phyloP scores from a whole-genome alignment of 2,797 vertebrate genomes.

The Chrysocyon brachyurus region DNA sequence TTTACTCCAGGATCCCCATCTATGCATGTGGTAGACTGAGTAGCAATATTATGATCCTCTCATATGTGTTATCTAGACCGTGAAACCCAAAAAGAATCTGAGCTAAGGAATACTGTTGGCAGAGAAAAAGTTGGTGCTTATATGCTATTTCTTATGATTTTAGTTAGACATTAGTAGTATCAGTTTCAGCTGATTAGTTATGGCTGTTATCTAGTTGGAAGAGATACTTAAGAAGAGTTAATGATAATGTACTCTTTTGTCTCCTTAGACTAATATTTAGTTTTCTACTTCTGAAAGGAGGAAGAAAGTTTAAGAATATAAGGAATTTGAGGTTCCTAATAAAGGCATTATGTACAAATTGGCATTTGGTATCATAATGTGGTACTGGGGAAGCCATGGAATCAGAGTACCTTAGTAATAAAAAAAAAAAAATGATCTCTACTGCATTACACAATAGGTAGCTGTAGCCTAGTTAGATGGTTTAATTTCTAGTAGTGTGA shows the following conservation, averaged over 20 bases:
- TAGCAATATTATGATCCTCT: background rate
- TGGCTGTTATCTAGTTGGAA: background rate
- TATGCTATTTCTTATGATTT: background rate
- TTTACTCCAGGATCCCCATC: background rate
- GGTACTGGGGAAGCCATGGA: background rate
- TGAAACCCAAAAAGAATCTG: background rate
- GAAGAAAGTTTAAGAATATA: constrained; percentile 13
- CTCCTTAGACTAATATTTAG: background rate
- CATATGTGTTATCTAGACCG: background rate
- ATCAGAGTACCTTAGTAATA: constrained; percentile 6
- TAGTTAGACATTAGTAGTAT: background rate
- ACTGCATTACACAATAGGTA: background rate
- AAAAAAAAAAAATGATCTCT: background rate
- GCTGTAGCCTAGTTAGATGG: background rate
- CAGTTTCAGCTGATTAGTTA: background rate
- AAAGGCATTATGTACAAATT: background rate
- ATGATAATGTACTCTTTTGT: background rate
- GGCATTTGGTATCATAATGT: background rate
- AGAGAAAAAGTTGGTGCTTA: background rate
- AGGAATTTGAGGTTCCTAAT: constrained; percentile 1
- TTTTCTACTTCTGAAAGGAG: background rate
- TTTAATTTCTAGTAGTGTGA: background rate
- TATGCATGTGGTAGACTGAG: background rate
- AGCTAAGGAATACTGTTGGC: background rate
- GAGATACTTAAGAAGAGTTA: background rate